Base-by-base conservation (phyloP, 2,888 invertebrate genomes). In the Oscheius myriophilus region DNA sequence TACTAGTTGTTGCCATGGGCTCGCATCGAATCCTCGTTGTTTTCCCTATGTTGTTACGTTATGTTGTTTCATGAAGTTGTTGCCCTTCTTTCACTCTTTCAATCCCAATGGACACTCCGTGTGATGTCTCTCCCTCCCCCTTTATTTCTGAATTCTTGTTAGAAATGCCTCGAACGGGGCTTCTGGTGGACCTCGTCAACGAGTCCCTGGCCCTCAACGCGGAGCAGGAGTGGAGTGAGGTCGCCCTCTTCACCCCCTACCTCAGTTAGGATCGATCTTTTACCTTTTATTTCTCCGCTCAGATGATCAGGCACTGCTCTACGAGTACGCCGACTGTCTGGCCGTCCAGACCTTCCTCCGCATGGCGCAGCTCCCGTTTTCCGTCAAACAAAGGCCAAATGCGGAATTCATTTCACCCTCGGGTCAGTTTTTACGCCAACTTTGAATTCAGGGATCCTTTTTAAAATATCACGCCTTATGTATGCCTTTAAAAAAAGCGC, bases 391-490 rank as follows among this genome's bases (percentile, higher is more conserved):
- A 82, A 90, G 92, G 74, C 91, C 92, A 82, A 98, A 98, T 89
- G 96, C 96, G 0, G 95, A 96, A 86, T 93, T 92, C 86, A 96
- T 97, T 93, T 96, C 96, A 0, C 96, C 96, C 0, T 92, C 94
- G 6, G 76, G 73, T 69, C 64, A n/a, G 2, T 23, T 26, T 46
- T n/a, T n/a, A n/a, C n/a, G n/a, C n/a, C n/a, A n/a, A n/a, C n/a
- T n/a, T n/a, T 49, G 12, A 1, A 14, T 43, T 12, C 11, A 9
- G 9, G 43, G 11, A 14, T 12, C 43, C 43, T 9, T 43, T 43
- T 9, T 43, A 43, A 14, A 12, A 12, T 43, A n/a, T n/a, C n/a
- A n/a, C n/a, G n/a, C n/a, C n/a, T n/a, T n/a, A n/a, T n/a, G n/a
- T n/a, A n/a, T n/a, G n/a, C n/a, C n/a, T n/a, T n/a, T n/a, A n/a